Percentiles rank a stretch among this genome's conserved stretches.
These are phyloP conservation scores for Epistrophe eligans DNA, from an alignment of 2,888 invertebrate genomes.

Conservation along the genomic window DNA sequence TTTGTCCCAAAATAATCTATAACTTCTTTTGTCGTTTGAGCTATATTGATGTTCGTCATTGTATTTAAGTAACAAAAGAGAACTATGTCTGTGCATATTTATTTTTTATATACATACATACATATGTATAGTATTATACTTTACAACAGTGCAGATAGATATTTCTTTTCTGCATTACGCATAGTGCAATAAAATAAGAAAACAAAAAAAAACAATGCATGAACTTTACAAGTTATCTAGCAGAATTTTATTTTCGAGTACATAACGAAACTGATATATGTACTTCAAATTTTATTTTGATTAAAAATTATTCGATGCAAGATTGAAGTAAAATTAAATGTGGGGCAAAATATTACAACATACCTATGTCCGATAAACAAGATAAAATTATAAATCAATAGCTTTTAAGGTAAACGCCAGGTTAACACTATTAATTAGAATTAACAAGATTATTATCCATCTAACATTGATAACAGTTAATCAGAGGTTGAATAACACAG, in stretches of 20 bases:
- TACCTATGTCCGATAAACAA: not conserved
- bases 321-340: not conserved
- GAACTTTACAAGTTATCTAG: too few relatives aligned
- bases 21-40: not conserved
- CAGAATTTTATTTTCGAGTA: too few relatives aligned
- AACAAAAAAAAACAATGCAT: too few relatives aligned
- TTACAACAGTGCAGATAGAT: too few relatives aligned
- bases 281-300: too few relatives aligned
- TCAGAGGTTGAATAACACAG: not conserved
- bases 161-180: too few relatives aligned
- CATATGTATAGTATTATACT: too few relatives aligned
- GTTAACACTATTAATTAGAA: not conserved
- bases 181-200: too few relatives aligned
- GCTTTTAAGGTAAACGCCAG: not conserved
- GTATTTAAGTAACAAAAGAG: not conserved
- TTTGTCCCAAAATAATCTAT: not conserved
- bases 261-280: too few relatives aligned
- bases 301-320: too few relatives aligned
- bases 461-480: not conserved
- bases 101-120: too few relatives aligned
- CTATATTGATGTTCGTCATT: not conserved
- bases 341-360: not conserved
- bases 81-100: not conserved
- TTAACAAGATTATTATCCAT: not conserved
- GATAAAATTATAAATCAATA: constrained; percentile 10